phyloP scores from a whole-genome alignment of 2,888 invertebrate species.

The Drosophila neotestacea region DNA sequence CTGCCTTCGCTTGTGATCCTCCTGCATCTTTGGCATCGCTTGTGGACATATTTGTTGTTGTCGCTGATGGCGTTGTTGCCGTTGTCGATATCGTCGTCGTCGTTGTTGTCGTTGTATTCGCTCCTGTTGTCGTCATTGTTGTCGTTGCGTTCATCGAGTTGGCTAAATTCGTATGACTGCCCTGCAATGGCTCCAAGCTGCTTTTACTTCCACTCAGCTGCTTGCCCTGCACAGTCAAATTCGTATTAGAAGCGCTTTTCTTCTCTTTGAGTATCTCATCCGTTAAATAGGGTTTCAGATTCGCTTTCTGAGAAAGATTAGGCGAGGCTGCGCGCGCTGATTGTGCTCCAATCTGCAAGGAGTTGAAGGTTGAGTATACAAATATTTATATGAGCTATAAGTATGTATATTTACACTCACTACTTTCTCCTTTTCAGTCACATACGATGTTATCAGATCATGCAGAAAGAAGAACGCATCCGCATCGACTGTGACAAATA shows the following conservation, averaged over 20 bases:
- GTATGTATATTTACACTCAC: slow-evolving; percentile 85
- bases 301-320: slow-evolving; percentile 83
- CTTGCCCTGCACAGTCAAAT: slow-evolving; percentile 64
- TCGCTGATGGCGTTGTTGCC: slow-evolving; percentile 34
- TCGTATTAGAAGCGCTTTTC: slow-evolving; percentile 59
- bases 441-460: slow-evolving; percentile 97
- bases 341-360: slow-evolving; percentile 82
- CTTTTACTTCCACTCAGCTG: slow-evolving; percentile 73
- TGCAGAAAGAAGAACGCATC: slow-evolving; percentile 99
- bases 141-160: slow-evolving; percentile 36
- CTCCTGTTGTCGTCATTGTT: slow-evolving; percentile 26
- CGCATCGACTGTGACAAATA: slow-evolving; percentile 98
- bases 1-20: slow-evolving; percentile 9
- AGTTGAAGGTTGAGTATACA: neutral
- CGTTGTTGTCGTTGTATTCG: slow-evolving; percentile 27
- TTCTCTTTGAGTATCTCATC: slow-evolving; percentile 82
- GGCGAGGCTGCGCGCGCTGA: slow-evolving; percentile 84
- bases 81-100: slow-evolving; percentile 30
- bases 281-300: slow-evolving; percentile 78
- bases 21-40: slow-evolving; percentile 41
- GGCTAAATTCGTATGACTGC: slow-evolving; percentile 68
- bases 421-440: slow-evolving; percentile 95
- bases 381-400: neutral
- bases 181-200: slow-evolving; percentile 73
- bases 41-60: slow-evolving; percentile 19